Evolutionary conservation across 2,113 vertebrate species (phyloP).

Genomic region (Sebastes schlegelii): DNA sequence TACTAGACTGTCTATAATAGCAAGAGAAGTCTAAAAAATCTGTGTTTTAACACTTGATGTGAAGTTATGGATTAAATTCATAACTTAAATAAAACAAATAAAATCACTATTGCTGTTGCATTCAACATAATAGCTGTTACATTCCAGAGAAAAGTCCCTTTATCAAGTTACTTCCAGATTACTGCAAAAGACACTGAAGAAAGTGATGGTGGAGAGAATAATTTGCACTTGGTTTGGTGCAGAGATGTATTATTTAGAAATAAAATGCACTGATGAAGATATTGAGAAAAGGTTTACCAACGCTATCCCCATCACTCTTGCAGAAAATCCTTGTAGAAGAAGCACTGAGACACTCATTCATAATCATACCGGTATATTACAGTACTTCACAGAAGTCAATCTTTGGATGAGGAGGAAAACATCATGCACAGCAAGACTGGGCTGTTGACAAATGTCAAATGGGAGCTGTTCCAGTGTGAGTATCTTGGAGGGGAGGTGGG

Average conservation of each 20-base stretch:
- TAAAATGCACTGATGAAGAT: slow-evolving; percentile 20
- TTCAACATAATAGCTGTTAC: slow-evolving; percentile 48
- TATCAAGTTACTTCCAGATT: slow-evolving; percentile 37
- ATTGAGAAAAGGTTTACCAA: slow-evolving; percentile 5
- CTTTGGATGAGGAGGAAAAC: slow-evolving; percentile 59
- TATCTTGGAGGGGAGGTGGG: slow-evolving; percentile 50
- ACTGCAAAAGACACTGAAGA: slow-evolving; percentile 28
- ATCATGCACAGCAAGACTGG: slow-evolving; percentile 68
- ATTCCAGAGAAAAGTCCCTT: slow-evolving; percentile 41
- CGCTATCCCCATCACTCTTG: slow-evolving; percentile 26
- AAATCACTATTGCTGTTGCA: not conserved
- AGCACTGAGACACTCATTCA: slow-evolving; percentile 51
- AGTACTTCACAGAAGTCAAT: slow-evolving; percentile 84
- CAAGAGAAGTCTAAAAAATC: slow-evolving; percentile 23
- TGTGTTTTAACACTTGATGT: slow-evolving; percentile 23
- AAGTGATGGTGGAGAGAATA: not conserved
- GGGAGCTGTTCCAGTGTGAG: slow-evolving; percentile 66
- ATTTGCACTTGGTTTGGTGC: slow-evolving; percentile 8
- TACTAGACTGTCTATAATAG: slow-evolving; percentile 21
- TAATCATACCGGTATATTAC: slow-evolving; percentile 55
- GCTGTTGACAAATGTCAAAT: slow-evolving; percentile 67
- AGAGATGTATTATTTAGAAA: slow-evolving; percentile 28
- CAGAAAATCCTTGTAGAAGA: slow-evolving; percentile 22
- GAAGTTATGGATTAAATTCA: slow-evolving; percentile 20
- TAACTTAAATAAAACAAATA: too few species aligned